Conservation (phyloP, 1,140 invertebrate genomes). For the Saccostrea glomerata region DNA sequence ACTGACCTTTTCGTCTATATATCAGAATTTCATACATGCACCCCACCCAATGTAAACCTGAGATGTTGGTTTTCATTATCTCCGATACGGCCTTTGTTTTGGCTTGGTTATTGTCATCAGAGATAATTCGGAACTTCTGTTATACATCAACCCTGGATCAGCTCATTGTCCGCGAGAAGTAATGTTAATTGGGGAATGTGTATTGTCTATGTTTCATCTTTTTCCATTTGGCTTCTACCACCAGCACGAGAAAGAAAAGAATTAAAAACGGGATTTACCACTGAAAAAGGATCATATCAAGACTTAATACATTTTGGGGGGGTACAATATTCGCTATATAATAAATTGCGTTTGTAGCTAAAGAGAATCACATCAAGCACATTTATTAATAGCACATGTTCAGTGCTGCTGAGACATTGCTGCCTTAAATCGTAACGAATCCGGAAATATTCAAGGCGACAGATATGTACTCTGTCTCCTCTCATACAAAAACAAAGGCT, state of each 20-base stretch:
- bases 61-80: constrained; percentile 10
- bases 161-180: neutral
- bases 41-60: constrained; percentile 10
- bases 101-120: constrained; percentile 13
- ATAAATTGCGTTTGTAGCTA: neutral
- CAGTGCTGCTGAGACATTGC: neutral
- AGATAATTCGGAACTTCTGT: constrained; percentile 28
- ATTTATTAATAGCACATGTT: constrained; percentile 8
- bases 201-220: constrained; percentile 15
- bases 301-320: neutral
- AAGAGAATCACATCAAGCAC: neutral
- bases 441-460: constrained; percentile 11
- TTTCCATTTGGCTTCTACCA: neutral
- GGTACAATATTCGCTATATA: neutral
- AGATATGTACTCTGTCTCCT: neutral
- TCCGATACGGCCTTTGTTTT: neutral
- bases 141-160: neutral
- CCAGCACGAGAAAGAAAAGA: too few species aligned
- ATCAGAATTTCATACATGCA: neutral
- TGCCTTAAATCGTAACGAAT: neutral
- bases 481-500: neutral
- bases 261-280: too few species aligned
- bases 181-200: constrained; percentile 1
- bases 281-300: neutral
- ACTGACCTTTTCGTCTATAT: constrained; percentile 2